Percentiles rank a stretch among this genome's conserved stretches.
These are phyloP conservation scores for Tautogolabrus adspersus DNA, from an alignment of 2,113 vertebrate genomes.

Conservation along the genomic window DNA sequence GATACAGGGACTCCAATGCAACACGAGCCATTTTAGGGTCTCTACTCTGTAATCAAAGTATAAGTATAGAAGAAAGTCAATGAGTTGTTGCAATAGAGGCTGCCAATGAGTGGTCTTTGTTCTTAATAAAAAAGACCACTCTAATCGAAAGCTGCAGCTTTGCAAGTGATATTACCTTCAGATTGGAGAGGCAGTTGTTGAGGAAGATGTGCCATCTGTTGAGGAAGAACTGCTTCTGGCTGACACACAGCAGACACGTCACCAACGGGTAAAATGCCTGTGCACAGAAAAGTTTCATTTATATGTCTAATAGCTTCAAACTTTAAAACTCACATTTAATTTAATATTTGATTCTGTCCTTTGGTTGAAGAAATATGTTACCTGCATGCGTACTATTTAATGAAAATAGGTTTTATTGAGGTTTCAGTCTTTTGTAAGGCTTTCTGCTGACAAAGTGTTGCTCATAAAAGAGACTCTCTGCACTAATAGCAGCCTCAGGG, in stretches of 20 bases:
- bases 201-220: conserved; percentile 98
- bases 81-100: conserved; percentile 49
- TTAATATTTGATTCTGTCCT: background rate
- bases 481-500: conserved; percentile 17
- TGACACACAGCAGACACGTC: conserved; percentile 97
- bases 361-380: background rate
- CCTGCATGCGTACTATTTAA: conserved; percentile 13
- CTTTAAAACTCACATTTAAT: background rate
- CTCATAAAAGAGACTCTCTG: conserved; percentile 30
- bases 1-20: conserved; percentile 97
- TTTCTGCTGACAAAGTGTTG: conserved; percentile 16
- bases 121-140: background rate
- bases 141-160: background rate
- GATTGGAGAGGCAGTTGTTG: conserved; percentile 98
- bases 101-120: background rate
- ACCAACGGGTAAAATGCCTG: conserved; percentile 91
- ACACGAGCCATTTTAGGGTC: conserved; percentile 98
- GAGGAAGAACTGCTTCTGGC: conserved; percentile 98
- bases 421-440: conserved; percentile 4
- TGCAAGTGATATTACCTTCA: conserved; percentile 87
- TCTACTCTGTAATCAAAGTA: conserved; percentile 87
- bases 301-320: background rate
- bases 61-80: conserved; percentile 48
- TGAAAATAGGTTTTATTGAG: background rate
- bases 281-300: background rate